Evolutionary conservation across 2,888 invertebrate species (phyloP), one percentile per base, ranked within the genome.

Genomic region (Sceliomorpha sp.): DNA sequence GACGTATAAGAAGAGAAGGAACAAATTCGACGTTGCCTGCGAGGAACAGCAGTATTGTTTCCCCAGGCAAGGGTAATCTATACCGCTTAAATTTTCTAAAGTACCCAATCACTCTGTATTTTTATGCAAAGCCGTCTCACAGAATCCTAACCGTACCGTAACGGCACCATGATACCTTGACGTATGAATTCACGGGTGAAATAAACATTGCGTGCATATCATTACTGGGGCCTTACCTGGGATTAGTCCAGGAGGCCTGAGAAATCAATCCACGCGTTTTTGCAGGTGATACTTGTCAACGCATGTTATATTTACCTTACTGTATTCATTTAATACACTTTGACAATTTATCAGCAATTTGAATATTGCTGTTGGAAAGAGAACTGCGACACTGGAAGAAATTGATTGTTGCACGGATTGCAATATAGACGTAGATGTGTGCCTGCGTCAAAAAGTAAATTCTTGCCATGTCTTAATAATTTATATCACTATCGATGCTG

Each of bases 21-120:
- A n/a, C n/a, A n/a, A n/a, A 66, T 39, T 24, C 20, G 34, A 37
- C 14, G 26, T 26, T 13, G 14, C 45, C 34, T 13, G 14, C 45
- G 55, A 48, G 39, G 31, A 59, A 51, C 56, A 67, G 72, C 76
- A 67, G 72, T 75, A 82, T 84, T 84, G 83, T 86, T 83, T 82
- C 79, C 78, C 58, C 59, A 68, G 40, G 60, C 70, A 39, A 63
- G 62, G 71, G 77, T 79, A 83, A 86, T 86, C 83, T 84, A 85
- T 86, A 84, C 84, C 77, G 73, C 71, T 81, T 83, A 85, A 85
- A 86, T 86, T 87, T 86, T 87, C 82, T 83, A 86, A 85, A 83
- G 86, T 86, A 80, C 76, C 84, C 85, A 84, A 86, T 86, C 85
- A 84, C 82, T 79, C 77, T 56, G 81, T 81, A 87, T 86, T 86